Percentiles rank a stretch among this genome's conserved stretches.
These are phyloP conservation scores for Batillaria attramentaria DNA, from an alignment of 1,140 invertebrate species.

Conservation along the genomic window DNA sequence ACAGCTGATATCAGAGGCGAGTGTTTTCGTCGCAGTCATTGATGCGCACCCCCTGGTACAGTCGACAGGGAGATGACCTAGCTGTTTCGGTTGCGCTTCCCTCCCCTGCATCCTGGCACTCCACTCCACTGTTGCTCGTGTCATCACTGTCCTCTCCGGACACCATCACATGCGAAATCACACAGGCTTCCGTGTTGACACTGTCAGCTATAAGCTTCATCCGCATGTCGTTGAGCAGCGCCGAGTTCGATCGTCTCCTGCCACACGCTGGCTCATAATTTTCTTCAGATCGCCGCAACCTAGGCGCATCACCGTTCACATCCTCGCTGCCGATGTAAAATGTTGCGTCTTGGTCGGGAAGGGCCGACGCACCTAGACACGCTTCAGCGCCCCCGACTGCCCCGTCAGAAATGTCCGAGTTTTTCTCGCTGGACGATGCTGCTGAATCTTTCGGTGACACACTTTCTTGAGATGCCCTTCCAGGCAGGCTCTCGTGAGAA, in stretches of 20 bases:
- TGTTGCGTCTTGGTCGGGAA: background rate
- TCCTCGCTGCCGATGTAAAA: background rate
- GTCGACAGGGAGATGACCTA: background rate
- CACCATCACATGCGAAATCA: background rate
- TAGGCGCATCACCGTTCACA: background rate
- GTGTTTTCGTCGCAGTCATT: slow-evolving; percentile 27
- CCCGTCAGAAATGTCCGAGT: background rate
- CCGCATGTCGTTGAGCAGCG: slow-evolving; percentile 24
- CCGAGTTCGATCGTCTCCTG: slow-evolving; percentile 10
- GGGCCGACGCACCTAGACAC: too few relatives aligned
- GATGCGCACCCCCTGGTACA: slow-evolving; percentile 19
- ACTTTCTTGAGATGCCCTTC: background rate
- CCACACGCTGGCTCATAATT: background rate
- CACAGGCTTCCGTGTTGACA: background rate
- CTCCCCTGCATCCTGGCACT: background rate
- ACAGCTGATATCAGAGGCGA: slow-evolving; percentile 2
- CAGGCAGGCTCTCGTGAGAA: background rate
- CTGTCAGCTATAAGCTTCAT: slow-evolving; percentile 24
- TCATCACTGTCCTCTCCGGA: background rate
- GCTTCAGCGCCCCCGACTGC: background rate
- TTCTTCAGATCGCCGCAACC: background rate
- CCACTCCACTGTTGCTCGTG: background rate
- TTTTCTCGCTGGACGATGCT: background rate
- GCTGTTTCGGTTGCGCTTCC: background rate
- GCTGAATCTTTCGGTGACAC: slow-evolving; percentile 2